These are phyloP conservation scores for Chrysomallon squamiferum DNA, from an alignment of 1,140 invertebrate genomes.

Conservation along the genomic window DNA sequence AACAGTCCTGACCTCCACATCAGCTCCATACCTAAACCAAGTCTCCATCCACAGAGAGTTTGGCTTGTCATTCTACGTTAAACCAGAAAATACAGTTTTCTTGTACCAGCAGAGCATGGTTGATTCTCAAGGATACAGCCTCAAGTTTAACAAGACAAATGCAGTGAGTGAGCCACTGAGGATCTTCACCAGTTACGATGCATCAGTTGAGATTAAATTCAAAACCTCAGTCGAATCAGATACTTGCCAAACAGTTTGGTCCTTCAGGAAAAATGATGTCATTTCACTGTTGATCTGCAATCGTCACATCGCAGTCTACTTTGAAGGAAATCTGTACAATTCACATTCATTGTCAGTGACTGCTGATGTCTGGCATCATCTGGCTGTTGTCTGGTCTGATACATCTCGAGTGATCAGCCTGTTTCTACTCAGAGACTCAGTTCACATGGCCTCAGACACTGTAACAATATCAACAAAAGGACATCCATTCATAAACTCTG, in stretches of 20 bases:
- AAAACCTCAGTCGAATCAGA: constrained; percentile 4
- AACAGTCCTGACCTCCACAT: constrained; percentile 9
- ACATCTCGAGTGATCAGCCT: constrained; percentile 14
- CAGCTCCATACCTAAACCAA: constrained; percentile 24
- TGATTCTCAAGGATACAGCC: constrained; percentile 21
- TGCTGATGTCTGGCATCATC: constrained; percentile 29
- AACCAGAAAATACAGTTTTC: constrained; percentile 18
- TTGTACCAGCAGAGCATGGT: neutral
- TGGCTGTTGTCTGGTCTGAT: constrained; percentile 25
- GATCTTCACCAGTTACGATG: constrained; percentile 25
- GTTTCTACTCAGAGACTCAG: too few species aligned
- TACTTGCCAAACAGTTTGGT: constrained; percentile 26
- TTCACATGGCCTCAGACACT: too few species aligned
- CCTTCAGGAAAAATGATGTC: constrained; percentile 19
- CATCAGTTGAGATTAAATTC: constrained; percentile 35
- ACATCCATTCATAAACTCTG: too few species aligned
- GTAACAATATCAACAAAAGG: too few species aligned
- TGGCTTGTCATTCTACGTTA: constrained; percentile 29
- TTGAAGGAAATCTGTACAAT: constrained; percentile 4
- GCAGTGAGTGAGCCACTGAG: constrained; percentile 13
- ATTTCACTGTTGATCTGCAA: constrained; percentile 25
- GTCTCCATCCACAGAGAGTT: constrained; percentile 24
- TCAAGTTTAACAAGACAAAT: constrained; percentile 21
- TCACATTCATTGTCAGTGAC: constrained; percentile 21
- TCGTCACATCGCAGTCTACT: constrained; percentile 12